These are phyloP conservation scores for Heteropelma amictum DNA, from an alignment of 2,888 invertebrate genomes.

Conservation along the genomic window DNA sequence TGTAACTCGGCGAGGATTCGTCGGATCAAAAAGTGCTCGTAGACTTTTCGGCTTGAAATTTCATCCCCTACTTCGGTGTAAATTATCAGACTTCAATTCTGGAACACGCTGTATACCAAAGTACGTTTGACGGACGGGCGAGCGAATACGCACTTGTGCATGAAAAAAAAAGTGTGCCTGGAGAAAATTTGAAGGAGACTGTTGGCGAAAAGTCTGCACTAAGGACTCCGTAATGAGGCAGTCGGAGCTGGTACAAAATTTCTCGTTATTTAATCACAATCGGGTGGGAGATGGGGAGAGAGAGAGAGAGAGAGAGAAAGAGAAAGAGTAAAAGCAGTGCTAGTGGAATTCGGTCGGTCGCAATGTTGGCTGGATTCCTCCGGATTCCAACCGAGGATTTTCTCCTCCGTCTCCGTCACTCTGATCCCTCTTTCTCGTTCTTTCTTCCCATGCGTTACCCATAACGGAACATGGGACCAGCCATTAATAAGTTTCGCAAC, in stretches of 20 bases:
- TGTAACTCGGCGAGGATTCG: no score
- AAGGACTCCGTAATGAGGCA: conserved; percentile 13
- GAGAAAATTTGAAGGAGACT: conserved; percentile 40
- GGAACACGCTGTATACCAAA: background rate
- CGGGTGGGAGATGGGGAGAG: conserved; percentile 3
- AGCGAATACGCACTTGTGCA: conserved; percentile 37
- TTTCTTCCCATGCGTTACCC: background rate
- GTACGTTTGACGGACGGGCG: conserved; percentile 16
- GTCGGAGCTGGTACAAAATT: conserved; percentile 19
- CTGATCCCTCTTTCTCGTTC: background rate
- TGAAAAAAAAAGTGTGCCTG: conserved; percentile 29
- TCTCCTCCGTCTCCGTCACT: conserved; percentile 10
- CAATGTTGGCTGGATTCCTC: conserved; percentile 23
- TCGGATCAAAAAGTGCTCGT: no score
- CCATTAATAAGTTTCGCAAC: conserved; percentile 55
- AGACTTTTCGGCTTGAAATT: no score
- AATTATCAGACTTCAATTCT: no score
- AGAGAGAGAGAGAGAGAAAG: conserved; percentile 15
- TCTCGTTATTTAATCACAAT: conserved; percentile 54
- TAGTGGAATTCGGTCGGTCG: conserved; percentile 44
- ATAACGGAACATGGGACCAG: conserved; percentile 10
- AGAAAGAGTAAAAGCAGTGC: conserved; percentile 14
- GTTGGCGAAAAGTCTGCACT: conserved; percentile 43
- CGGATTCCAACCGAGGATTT: conserved; percentile 34
- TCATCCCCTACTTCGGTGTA: no score